A percentile compares a stretch with the other conserved stretches of the same genome.
Evolutionary conservation across 2,888 invertebrate genomes (phyloP).

Genomic region (Plebejus anna): DNA sequence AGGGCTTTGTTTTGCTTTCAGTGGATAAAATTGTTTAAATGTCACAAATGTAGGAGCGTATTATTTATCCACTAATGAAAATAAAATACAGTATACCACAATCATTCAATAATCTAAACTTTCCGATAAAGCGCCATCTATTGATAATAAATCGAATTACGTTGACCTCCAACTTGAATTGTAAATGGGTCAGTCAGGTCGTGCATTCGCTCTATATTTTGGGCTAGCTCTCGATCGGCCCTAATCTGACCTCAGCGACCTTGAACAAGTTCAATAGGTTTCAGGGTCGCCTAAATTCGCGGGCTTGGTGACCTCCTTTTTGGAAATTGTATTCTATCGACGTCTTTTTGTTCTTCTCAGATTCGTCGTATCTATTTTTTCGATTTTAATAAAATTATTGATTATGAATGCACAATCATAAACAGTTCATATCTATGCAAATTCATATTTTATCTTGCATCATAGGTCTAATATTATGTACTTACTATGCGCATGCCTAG

Average conservation of each 20-base stretch:
- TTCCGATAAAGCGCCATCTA: constrained; percentile 37
- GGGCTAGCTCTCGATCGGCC: constrained; percentile 58
- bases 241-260: constrained; percentile 64
- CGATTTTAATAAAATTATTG: neutral
- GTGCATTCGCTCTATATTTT: constrained; percentile 56
- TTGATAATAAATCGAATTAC: constrained; percentile 41
- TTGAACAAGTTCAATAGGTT: constrained; percentile 52
- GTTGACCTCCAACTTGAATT: constrained; percentile 57
- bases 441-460: neutral
- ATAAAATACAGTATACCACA: neutral
- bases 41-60: neutral
- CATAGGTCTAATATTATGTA: neutral
- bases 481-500: constrained; percentile 9
- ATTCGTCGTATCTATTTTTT: neutral
- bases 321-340: constrained; percentile 18
- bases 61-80: neutral
- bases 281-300: constrained; percentile 48
- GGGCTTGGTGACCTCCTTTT: constrained; percentile 35
- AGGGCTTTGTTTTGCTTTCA: neutral
- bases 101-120: neutral
- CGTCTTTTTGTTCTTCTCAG: neutral
- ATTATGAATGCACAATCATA: neutral
- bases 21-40: neutral
- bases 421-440: no score
- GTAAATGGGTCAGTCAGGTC: constrained; percentile 54